Conservation (phyloP, 2,797 vertebrate genomes). For the Monodelphis domestica region DNA sequence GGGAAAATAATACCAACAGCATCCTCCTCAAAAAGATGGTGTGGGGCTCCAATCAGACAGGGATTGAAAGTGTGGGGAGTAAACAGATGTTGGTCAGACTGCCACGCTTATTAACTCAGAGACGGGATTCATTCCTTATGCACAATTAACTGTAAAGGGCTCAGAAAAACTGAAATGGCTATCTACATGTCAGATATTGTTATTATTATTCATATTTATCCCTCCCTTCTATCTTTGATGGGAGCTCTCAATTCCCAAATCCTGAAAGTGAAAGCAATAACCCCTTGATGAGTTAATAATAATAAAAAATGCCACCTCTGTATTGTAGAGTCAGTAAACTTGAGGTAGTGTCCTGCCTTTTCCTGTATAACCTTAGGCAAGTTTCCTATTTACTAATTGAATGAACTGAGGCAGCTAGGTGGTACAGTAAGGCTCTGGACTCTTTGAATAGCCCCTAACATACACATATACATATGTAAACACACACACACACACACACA, state of each 20-base stretch:
- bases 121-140: neutral
- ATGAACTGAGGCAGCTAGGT: neutral
- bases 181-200: neutral
- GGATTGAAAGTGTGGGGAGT: neutral
- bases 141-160: neutral
- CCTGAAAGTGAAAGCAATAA: neutral
- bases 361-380: too few relatives aligned
- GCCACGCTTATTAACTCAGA: neutral
- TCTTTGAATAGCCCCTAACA: neutral
- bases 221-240: neutral
- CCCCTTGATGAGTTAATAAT: neutral
- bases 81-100: neutral
- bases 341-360: neutral
- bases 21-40: neutral
- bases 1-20: neutral
- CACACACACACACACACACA: too few relatives aligned
- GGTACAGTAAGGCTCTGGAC: neutral
- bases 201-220: neutral
- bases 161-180: neutral
- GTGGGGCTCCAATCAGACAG: neutral
- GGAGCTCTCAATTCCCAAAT: neutral
- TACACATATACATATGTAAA: neutral
- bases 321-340: neutral
- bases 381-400: neutral
- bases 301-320: neutral